phyloP scores from a whole-genome alignment of 53 echinoderm and acorn worm species.

The Crossaster papposus region DNA sequence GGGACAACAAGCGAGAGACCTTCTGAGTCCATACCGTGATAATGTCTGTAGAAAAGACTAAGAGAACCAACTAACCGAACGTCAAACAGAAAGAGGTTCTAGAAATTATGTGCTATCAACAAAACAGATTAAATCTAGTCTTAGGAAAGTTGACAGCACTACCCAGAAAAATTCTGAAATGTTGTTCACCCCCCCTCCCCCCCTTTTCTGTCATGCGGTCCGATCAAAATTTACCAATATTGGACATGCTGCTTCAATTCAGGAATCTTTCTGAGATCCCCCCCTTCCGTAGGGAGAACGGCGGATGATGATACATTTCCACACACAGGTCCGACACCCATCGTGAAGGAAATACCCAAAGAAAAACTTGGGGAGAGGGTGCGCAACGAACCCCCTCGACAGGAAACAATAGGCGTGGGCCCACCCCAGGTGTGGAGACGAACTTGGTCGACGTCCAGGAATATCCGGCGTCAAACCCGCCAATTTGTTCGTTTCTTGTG shows the following conservation, averaged over 20 bases:
- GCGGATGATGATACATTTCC: slow-evolving; percentile 64
- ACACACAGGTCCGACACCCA: slow-evolving; percentile 39
- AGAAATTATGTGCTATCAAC: too few relatives aligned
- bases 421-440: slow-evolving; percentile 6
- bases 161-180: too few relatives aligned
- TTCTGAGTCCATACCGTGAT: too few relatives aligned
- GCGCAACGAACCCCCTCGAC: background rate
- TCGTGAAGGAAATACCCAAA: background rate
- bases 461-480: background rate
- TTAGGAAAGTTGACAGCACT: too few relatives aligned
- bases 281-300: slow-evolving; percentile 36
- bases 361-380: slow-evolving; percentile 7
- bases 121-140: too few relatives aligned
- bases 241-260: slow-evolving; percentile 29
- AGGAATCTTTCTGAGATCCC: slow-evolving; percentile 14
- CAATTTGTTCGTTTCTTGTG: background rate
- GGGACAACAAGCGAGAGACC: too few relatives aligned
- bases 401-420: slow-evolving; percentile 61
- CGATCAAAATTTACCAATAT: slow-evolving; percentile 35
- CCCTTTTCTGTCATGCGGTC: background rate
- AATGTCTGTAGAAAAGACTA: too few relatives aligned
- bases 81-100: too few relatives aligned
- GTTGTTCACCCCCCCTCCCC: too few relatives aligned
- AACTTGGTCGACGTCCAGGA: slow-evolving; percentile 25
- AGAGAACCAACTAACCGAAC: too few relatives aligned